These are phyloP conservation scores for Gorsachius goisagi DNA, from an alignment of 2,113 vertebrate genomes.

Conservation along the genomic window DNA sequence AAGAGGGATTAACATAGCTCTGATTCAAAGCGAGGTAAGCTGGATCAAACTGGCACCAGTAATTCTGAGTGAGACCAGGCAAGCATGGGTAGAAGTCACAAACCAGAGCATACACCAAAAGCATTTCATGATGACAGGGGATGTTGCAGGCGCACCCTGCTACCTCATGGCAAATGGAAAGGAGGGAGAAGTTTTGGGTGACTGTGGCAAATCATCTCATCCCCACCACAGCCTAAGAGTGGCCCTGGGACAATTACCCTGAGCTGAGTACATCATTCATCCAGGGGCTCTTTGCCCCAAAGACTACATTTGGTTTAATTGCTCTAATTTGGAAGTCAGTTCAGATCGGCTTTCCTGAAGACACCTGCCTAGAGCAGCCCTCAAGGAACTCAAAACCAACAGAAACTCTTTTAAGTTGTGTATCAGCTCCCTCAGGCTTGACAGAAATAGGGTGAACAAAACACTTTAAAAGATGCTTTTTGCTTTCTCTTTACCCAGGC, in stretches of 20 bases:
- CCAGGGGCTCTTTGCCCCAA: background rate
- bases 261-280: background rate
- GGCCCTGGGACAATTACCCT: background rate
- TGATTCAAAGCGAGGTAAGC: background rate
- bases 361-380: background rate
- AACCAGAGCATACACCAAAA: rapidly evolving
- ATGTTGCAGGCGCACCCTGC: rapidly evolving
- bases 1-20: background rate
- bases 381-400: background rate
- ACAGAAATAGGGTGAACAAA: background rate
- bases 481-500: background rate
- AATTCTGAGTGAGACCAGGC: background rate
- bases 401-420: background rate
- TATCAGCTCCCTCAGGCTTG: background rate
- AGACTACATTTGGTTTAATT: background rate
- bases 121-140: rapidly evolving
- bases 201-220: background rate
- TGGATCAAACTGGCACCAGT: background rate
- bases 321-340: conserved; percentile 1
- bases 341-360: background rate
- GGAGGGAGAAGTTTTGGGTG: background rate
- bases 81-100: background rate
- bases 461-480: background rate
- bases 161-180: background rate
- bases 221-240: rapidly evolving